Percentiles rank a stretch among this genome's conserved stretches.
Conservation (phyloP, 2,888 invertebrate genomes). For the Epirrita christyi region DNA sequence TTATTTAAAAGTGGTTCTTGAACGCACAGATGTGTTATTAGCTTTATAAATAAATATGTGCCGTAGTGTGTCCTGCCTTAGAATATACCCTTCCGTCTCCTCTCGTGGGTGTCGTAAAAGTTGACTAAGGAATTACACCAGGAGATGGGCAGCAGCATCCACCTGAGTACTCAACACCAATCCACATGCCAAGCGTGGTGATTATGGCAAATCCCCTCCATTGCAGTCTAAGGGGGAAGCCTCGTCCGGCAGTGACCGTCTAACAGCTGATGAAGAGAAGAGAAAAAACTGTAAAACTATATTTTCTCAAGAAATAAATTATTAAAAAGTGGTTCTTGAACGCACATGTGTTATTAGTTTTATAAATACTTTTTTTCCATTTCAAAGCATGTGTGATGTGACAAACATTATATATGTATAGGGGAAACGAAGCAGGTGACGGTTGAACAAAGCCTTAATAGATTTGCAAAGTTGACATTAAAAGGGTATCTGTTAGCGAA, state of each 20-base stretch:
- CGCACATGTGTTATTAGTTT: conserved; percentile 27
- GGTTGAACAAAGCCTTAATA: conserved; percentile 66
- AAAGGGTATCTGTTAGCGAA: conserved; percentile 60
- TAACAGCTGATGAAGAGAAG: no score
- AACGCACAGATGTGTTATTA: conserved; percentile 26
- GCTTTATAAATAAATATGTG: conserved; percentile 40
- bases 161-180: no score
- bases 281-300: conserved; percentile 30
- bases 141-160: no score
- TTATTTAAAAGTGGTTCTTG: conserved; percentile 15
- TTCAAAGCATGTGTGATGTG: conserved; percentile 49
- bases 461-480: conserved; percentile 66
- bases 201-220: no score
- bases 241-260: no score
- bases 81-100: no score
- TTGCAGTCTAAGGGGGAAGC: no score
- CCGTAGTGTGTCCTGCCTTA: no score
- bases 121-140: no score
- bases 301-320: conserved; percentile 13
- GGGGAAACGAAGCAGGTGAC: conserved; percentile 62
- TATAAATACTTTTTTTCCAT: conserved; percentile 45
- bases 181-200: no score
- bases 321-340: conserved; percentile 13
- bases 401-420: conserved; percentile 45
- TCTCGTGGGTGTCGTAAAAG: no score